Conservation (phyloP, 2,888 invertebrate genomes). For the Chydorus sphaericus region DNA sequence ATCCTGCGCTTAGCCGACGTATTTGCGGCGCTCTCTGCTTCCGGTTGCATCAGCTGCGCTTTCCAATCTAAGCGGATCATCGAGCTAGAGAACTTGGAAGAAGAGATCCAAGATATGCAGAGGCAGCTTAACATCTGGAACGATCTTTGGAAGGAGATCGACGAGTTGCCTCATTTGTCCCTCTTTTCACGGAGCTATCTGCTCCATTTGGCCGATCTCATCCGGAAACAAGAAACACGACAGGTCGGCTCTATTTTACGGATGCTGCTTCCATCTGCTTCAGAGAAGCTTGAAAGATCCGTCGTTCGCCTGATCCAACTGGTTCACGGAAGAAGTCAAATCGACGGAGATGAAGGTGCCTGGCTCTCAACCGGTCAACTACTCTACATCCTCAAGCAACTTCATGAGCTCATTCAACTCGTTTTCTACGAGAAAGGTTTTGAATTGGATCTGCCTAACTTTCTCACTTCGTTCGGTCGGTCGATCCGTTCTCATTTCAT, state of each 20-base stretch:
- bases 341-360: not conserved
- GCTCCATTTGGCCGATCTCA: not conserved
- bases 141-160: slow-evolving; percentile 3
- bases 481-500: not conserved
- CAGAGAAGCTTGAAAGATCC: not conserved
- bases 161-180: slow-evolving; percentile 1
- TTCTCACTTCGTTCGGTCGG: slow-evolving; percentile 1
- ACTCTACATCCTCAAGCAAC: not conserved
- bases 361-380: slow-evolving; percentile 2
- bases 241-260: not conserved
- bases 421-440: not conserved
- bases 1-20: not conserved
- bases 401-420: not conserved
- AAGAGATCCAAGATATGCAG: not conserved
- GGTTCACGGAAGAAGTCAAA: not conserved
- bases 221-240: not conserved
- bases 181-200: slow-evolving; percentile 2
- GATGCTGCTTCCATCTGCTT: not conserved
- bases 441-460: not conserved
- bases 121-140: not conserved
- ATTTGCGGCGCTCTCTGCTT: not conserved
- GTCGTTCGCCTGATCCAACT: not conserved
- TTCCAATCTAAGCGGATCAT: not conserved
- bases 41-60: not conserved
- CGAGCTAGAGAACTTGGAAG: not conserved